Percentiles rank a stretch among this genome's conserved stretches.
These are phyloP conservation scores for Tinea pellionella DNA, from an alignment of 2,888 invertebrate species.

Conservation along the genomic window DNA sequence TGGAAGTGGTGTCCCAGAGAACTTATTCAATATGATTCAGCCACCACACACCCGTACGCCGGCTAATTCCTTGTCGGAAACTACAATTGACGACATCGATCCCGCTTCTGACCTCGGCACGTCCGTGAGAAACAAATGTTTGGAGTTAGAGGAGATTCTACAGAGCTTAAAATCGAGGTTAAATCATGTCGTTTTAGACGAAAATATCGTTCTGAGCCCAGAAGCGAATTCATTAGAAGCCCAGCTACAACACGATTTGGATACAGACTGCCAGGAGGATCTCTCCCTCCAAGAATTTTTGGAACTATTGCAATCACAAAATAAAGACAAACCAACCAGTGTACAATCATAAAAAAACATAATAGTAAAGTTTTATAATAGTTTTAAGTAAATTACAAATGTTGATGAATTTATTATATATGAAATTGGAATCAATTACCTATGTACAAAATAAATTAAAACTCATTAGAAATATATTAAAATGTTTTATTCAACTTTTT, in stretches of 20 bases:
- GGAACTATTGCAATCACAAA: conserved; percentile 59
- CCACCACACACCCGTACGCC: conserved; percentile 58
- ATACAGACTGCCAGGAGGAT: conserved; percentile 64
- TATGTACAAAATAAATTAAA: conserved; percentile 6
- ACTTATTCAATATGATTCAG: conserved; percentile 52
- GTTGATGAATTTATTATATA: conserved; percentile 49
- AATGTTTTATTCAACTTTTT: neutral
- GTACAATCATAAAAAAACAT: conserved; percentile 37
- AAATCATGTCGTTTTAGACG: conserved; percentile 61
- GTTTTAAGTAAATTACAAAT: conserved; percentile 29
- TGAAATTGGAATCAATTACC: conserved; percentile 32
- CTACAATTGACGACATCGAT: conserved; percentile 57
- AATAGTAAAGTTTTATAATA: conserved; percentile 21
- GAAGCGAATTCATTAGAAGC: conserved; percentile 61
- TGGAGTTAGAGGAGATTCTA: conserved; percentile 62
- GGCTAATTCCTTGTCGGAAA: conserved; percentile 58
- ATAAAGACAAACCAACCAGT: conserved; percentile 44
- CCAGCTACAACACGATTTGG: conserved; percentile 60
- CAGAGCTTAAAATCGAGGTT: conserved; percentile 61
- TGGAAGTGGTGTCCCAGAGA: conserved; percentile 43
- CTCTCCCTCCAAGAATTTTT: conserved; percentile 62
- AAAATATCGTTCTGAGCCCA: conserved; percentile 61
- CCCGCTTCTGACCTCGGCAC: conserved; percentile 60
- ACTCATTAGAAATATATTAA: neutral
- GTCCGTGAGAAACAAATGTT: conserved; percentile 61